phyloP scores from a whole-genome alignment of 2,797 vertebrate species.

The Crocidura indochinensis region DNA sequence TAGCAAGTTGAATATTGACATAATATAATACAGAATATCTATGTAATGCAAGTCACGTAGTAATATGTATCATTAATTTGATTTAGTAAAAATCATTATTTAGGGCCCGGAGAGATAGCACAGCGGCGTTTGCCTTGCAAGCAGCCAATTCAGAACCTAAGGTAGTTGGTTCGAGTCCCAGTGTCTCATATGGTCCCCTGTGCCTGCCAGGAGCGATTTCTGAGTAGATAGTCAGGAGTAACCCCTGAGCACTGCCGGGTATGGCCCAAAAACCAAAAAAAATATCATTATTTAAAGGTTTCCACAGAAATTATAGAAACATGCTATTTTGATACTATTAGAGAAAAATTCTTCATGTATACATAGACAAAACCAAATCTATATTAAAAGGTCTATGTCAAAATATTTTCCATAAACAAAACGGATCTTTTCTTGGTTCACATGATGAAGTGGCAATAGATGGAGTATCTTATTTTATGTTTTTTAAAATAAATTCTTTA shows the following conservation, averaged over 20 bases:
- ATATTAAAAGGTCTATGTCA: background rate
- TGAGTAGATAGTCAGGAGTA: too few species aligned
- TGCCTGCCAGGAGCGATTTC: too few species aligned
- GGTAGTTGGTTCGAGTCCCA: too few species aligned
- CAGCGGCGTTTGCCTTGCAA: too few species aligned
- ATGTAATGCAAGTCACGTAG: background rate
- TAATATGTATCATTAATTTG: background rate
- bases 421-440: background rate
- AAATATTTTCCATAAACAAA: constrained; percentile 42
- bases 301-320: background rate
- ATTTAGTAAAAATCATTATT: constrained; percentile 52
- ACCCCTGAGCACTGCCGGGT: too few species aligned
- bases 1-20: constrained; percentile 38
- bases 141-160: too few species aligned
- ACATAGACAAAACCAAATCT: constrained; percentile 16
- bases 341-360: constrained; percentile 40
- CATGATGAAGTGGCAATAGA: background rate
- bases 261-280: too few species aligned
- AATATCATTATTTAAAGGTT: constrained; percentile 21
- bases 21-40: background rate
- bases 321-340: constrained; percentile 29
- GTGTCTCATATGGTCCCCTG: too few species aligned
- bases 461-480: constrained; percentile 9
- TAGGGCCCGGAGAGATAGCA: too few species aligned
- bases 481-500: too few species aligned